Base-by-base conservation (phyloP, 2,113 vertebrate species). In the Pygathrix nemaeus region DNA sequence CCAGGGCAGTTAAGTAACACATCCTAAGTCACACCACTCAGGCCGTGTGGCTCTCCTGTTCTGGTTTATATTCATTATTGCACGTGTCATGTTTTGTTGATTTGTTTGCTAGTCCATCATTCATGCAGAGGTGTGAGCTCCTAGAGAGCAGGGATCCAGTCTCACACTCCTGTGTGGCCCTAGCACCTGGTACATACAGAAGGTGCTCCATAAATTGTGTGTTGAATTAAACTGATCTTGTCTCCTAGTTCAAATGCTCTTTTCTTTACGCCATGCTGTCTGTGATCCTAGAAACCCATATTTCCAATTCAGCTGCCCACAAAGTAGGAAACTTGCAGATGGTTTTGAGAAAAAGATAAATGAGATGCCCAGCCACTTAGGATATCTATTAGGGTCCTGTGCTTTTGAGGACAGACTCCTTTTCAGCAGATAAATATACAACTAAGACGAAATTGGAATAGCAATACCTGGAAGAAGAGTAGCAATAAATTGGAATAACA, bases 131-230 rank as follows among this genome's bases (percentile, higher is more conserved):
- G 21, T 84, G 55, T 35, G 70, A 89, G 85, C 79, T 55, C 78
- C 90, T 59, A 21, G 55, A 83, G 70, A 66, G 38, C 25, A 32
- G 84, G 90, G 84, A 43, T 59, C 68, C 10, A 38, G 38, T 5
- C 1, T 35, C 27, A 84, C 12, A 27, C 48, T 35, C 52, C 61
- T 78, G 50, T 50, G 70, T 78, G 70, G 61, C 70, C 68, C 59
- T n/a, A 30, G 85, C 70, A 17, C 79, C 78, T 89, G 70, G 68
- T 70, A 83, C 50, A 70, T 89, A 61, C 85, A 52, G 40, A 93
- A 35, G 79, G 90, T 84, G 85, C 48, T 78, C 59, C 93, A 78
- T 89, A 93, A 96, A 96, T 78, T 78, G 40, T 40, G 25, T 68
- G 48, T 59, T 93, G 70, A 90, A 68, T 72, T 85, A 48, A 93